Evolutionary conservation across 2,113 vertebrate species (phyloP), one percentile per base, ranked within the genome.

Genomic region (Gila orcuttii): DNA sequence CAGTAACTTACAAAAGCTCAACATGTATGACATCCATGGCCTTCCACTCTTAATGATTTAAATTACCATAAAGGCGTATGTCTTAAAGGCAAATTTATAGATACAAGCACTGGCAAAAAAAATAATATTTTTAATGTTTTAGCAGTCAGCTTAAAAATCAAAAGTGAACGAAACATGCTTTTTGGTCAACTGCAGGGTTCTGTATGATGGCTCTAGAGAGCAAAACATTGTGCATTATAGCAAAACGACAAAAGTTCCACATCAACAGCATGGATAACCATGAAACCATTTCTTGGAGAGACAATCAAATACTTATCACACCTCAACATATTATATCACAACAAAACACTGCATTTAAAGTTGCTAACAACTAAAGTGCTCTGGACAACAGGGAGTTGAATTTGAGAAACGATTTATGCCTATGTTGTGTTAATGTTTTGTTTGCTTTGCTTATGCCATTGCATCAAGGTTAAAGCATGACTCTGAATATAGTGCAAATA

Each of bases 391-490:
- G 42, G 73, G 73, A 75, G n/a, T 17, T 75, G 42, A 74, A 74
- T 45, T 23, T 47, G 36, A 74, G 39, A 74, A 74, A 50, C 12
- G 42, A 50, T 75, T 50, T 25, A 74, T 74, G 42, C 71, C 23
- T 25, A 47, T 74, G 71, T n/a, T 50, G 71, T 25, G n/a, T 9
- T 47, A 25, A 75, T 25, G n/a, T 15, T 74, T 74, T 42, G 33
- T 39, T 23, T 45, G 71, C 23, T 75, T 75, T 42, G 77, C 21
- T 59, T 42, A 39, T 42, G 77, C 13, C 57, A 42, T 36, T 79
- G 55, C 23, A 62, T 42, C 76, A 78, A 78, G 76, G 19, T 78
- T 79, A 45, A 79, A 79, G 13, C 33, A 6, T 79, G 17, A 57
- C 33, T 60, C 57, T 6, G 28, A 36, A 78, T 36, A 78, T 3